Evolutionary conservation across 1,140 invertebrate species (phyloP).

Genomic region (Dermatophagoides farinae): DNA sequence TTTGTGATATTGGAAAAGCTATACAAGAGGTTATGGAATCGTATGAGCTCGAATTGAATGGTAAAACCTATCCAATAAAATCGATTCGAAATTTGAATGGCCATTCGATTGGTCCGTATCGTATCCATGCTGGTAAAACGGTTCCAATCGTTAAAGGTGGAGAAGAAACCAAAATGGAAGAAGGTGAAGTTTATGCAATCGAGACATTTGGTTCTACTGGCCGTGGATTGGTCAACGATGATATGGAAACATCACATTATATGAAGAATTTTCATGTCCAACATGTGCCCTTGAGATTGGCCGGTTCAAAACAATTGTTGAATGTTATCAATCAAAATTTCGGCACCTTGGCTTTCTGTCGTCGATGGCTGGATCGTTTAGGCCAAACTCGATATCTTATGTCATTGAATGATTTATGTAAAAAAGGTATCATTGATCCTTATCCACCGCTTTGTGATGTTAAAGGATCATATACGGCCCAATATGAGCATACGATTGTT

Average conservation of each 20-base stretch:
- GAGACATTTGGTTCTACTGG: constrained; percentile 99
- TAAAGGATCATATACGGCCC: constrained; percentile 94
- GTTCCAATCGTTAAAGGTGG: constrained; percentile 98
- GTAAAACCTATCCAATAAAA: constrained; percentile 89
- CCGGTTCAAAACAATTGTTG: constrained; percentile 75
- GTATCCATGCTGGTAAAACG: constrained; percentile 96
- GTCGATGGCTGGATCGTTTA: constrained; percentile 89
- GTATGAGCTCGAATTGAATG: constrained; percentile 93
- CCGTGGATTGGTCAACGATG: constrained; percentile 85
- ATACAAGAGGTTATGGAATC: constrained; percentile 99
- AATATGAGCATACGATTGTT: constrained; percentile 97
- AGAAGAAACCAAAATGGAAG: constrained; percentile 91
- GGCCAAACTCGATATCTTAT: constrained; percentile 95
- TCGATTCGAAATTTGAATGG: constrained; percentile 95
- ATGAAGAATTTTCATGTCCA: constrained; percentile 97
- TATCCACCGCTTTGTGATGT: constrained; percentile 96
- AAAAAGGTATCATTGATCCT: constrained; percentile 79
- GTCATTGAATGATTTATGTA: constrained; percentile 93
- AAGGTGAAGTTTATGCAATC: constrained; percentile 97
- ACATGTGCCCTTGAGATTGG: constrained; percentile 61
- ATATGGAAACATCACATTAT: constrained; percentile 98
- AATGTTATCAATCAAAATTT: constrained; percentile 96
- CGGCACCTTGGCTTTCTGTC: constrained; percentile 92
- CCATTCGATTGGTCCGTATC: constrained; percentile 89
- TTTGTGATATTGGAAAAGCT: constrained; percentile 90